Evolutionary conservation across 2,797 vertebrate genomes (phyloP).

Genomic region (Myotis planiceps): DNA sequence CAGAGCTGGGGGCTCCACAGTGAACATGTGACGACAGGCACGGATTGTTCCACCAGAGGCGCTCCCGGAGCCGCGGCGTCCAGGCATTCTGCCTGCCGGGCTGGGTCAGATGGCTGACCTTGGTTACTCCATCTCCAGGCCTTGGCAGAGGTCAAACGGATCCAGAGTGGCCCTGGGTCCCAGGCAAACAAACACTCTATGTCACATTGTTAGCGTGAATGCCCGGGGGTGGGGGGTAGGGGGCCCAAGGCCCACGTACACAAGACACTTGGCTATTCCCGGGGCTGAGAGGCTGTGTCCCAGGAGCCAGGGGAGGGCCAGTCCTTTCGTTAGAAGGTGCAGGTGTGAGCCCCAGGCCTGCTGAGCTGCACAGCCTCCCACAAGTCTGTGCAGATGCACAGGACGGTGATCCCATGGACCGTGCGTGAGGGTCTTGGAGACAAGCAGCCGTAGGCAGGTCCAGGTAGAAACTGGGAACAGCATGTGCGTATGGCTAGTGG

Average conservation of each 20-base stretch:
- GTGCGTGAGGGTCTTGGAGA: background rate
- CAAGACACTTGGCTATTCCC: background rate
- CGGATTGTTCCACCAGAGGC: too few species aligned
- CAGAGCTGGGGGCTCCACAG: background rate
- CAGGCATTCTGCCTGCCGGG: background rate
- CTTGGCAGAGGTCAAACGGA: background rate
- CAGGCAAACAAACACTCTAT: background rate
- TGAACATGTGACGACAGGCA: too few species aligned
- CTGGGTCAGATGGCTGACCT: background rate
- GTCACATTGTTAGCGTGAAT: background rate
- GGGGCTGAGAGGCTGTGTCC: background rate
- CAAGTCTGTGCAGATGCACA: background rate
- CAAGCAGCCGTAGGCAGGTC: background rate
- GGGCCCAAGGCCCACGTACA: background rate
- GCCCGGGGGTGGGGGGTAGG: too few species aligned
- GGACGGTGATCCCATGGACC: background rate
- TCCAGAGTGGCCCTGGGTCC: background rate
- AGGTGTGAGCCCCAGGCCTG: background rate
- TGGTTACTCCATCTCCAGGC: background rate
- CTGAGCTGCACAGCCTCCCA: background rate
- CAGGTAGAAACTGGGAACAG: background rate
- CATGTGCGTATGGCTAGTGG: too few species aligned
- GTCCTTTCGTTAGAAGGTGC: background rate
- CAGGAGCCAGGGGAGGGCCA: background rate
- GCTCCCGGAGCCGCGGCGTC: background rate